Base-by-base conservation (phyloP, 2,888 invertebrate genomes). In the Aphidius colemani region DNA sequence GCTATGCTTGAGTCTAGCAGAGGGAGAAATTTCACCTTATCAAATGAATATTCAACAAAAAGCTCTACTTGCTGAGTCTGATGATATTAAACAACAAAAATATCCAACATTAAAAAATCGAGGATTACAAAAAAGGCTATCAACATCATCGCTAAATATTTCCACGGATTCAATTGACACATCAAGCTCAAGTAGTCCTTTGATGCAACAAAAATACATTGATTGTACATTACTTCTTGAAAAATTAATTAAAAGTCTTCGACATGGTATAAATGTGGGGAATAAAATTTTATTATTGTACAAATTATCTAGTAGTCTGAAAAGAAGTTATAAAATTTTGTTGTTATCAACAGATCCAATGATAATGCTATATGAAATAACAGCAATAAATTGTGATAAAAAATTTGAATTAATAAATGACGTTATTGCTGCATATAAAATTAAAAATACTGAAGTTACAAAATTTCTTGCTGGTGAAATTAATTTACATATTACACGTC, bases 1-100 rank as follows among this genome's bases (percentile, higher is more conserved):
- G 76, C 84, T 89, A 2, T 89, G 89, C 68, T 82, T 88, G 69
- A 86, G 85, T 73, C 76, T 90, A 60, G 90, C 89, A 0, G 90
- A 90, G 77, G 88, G 88, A 4, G 83, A 85, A 6, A 83, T 87
- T 46, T 83, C 85, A 48, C 89, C 89, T 0, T 86, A 87, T 72
- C 86, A 89, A 65, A 78, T 92, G 70, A 88, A 88, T 2, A 84
- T 85, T 55, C 88, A 90, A 73, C 86, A 92, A 74, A 85, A 88
- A 59, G 82, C 87, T 62, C 82, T 90, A 53, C 71, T 88, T 7
- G 69, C 73, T 10, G 76, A 76, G 45, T 57, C 61, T n/a, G 67
- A 66, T 18, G 72, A 71, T 51, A 67, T 13, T 7, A 74, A 71
- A 59, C 66, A 66, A 56, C 74, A 74, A 55, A 76, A 74, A 67